These are phyloP conservation scores for Alentia gelatinosa DNA, from an alignment of 2,888 invertebrate species.

Conservation along the genomic window DNA sequence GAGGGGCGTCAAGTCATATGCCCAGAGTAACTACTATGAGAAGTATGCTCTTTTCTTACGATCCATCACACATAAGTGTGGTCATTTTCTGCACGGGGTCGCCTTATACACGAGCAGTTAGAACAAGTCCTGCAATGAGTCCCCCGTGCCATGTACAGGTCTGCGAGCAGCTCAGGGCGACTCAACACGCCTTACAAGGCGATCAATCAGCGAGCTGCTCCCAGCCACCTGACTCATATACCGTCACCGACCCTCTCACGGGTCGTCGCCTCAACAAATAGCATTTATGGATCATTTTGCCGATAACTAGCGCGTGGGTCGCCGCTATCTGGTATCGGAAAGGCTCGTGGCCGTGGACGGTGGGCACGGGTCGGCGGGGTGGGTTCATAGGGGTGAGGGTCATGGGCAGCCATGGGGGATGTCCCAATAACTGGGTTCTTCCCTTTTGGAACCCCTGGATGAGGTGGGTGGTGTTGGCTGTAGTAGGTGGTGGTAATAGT, in stretches of 20 bases:
- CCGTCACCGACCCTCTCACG: background rate
- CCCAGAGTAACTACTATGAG: no score
- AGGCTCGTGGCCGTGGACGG: background rate
- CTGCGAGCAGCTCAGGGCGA: background rate
- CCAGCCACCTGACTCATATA: background rate
- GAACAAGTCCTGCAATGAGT: background rate
- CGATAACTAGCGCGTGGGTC: background rate
- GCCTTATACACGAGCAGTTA: background rate
- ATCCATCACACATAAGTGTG: no score
- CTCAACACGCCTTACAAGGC: background rate
- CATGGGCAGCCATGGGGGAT: background rate
- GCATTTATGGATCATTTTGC: constrained; percentile 22
- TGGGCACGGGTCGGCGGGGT: background rate
- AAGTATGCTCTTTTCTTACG: no score
- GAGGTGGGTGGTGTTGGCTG: no score
- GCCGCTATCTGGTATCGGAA: background rate
- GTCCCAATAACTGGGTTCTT: background rate
- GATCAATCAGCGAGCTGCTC: constrained; percentile 9
- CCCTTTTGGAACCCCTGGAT: no score
- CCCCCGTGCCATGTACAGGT: background rate
- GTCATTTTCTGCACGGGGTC: background rate
- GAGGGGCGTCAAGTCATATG: no score
- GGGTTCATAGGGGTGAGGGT: background rate
- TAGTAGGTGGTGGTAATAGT: no score
- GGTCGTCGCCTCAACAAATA: constrained; percentile 1